These are phyloP conservation scores for Addax nasomaculatus DNA, from an alignment of 2,113 vertebrate genomes.

Conservation along the genomic window DNA sequence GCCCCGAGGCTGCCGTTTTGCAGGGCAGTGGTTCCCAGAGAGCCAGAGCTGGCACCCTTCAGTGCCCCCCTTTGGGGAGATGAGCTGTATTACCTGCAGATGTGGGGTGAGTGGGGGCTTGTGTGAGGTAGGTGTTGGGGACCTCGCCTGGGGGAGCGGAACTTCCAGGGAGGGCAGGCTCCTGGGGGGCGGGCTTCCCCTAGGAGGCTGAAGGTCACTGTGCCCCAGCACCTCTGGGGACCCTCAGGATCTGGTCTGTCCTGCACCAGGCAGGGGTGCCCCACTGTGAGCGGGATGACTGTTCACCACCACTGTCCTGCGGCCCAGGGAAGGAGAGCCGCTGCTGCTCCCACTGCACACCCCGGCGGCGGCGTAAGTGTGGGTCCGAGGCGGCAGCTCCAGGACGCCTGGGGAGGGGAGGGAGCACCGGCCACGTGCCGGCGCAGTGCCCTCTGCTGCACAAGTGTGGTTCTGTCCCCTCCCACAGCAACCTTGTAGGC, in stretches of 20 bases:
- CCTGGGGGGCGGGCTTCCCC: neutral
- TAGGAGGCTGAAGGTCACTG: neutral
- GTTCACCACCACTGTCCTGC: conserved; percentile 54
- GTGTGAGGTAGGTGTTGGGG: neutral
- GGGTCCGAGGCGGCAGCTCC: neutral
- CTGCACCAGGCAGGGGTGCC: conserved; percentile 66
- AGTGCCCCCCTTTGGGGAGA: conserved; percentile 92
- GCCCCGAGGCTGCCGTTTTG: conserved; percentile 92
- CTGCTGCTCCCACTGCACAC: conserved; percentile 62
- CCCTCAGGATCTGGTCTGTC: conserved; percentile 1
- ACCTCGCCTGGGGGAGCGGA: neutral
- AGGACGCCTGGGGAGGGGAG: neutral
- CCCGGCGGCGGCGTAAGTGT: conserved; percentile 50
- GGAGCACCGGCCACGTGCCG: neutral
- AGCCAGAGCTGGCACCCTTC: conserved; percentile 95
- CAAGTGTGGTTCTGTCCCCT: neutral
- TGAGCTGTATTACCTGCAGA: conserved; percentile 98
- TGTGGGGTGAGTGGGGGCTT: conserved; percentile 85
- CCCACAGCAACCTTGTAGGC: neutral
- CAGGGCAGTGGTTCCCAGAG: conserved; percentile 94
- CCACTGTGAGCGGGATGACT: conserved; percentile 67
- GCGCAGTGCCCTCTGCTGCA: neutral
- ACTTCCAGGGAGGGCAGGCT: neutral
- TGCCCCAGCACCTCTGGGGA: neutral
- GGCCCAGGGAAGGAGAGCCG: conserved; percentile 56